A percentile compares a stretch with the other conserved stretches of the same genome.
These are phyloP conservation scores for Entelurus aequoreus DNA, from an alignment of 2,113 vertebrate species.

Conservation along the genomic window DNA sequence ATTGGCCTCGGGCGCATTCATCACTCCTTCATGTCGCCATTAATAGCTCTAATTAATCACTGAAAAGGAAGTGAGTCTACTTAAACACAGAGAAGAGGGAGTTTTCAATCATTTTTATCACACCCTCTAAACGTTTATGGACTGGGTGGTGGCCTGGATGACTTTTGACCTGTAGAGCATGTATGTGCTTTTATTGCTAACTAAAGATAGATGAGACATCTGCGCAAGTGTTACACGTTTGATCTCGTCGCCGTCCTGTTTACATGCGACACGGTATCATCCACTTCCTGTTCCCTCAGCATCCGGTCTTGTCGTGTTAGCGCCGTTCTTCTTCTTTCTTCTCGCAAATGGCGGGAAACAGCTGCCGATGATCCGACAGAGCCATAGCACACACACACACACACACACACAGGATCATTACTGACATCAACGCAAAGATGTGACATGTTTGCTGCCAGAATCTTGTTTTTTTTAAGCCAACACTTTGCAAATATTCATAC, in stretches of 20 bases:
- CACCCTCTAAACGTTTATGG: slow-evolving; percentile 4
- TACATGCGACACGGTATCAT: neutral
- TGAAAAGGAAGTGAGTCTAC: neutral
- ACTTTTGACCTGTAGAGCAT: slow-evolving; percentile 18
- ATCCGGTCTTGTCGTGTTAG: neutral
- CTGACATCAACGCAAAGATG: slow-evolving; percentile 24
- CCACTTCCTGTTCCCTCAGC: neutral
- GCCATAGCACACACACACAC: slow-evolving; percentile 35
- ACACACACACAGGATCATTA: slow-evolving; percentile 12
- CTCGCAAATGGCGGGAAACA: slow-evolving; percentile 28
- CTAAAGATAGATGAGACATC: slow-evolving; percentile 27
- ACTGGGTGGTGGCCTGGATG: slow-evolving; percentile 1
- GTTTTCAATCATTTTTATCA: neutral
- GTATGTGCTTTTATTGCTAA: slow-evolving; percentile 4
- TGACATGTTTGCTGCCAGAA: slow-evolving; percentile 8
- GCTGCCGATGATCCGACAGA: slow-evolving; percentile 47
- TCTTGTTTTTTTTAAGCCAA: neutral
- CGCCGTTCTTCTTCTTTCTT: neutral
- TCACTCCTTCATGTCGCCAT: slow-evolving; percentile 4
- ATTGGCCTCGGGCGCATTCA: neutral
- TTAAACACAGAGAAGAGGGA: neutral
- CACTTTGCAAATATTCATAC: too few species aligned
- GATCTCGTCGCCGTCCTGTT: slow-evolving; percentile 16
- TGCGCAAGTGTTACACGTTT: slow-evolving; percentile 9
- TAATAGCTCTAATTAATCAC: neutral